Conservation (phyloP, 2,113 vertebrate species). For the Prinia subflava region DNA sequence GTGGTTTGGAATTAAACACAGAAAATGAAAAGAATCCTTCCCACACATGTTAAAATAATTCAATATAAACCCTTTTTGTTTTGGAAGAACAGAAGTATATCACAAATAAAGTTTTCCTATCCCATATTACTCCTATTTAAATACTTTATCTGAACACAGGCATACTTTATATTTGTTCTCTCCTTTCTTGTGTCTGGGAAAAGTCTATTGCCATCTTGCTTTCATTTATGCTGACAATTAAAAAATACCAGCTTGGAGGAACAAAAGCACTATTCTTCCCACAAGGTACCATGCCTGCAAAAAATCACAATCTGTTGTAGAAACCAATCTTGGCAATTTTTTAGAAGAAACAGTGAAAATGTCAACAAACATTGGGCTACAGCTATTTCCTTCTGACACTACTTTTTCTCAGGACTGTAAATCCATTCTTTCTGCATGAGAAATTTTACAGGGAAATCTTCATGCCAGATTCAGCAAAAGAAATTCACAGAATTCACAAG, state of each 20-base stretch:
- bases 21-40: not conserved
- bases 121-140: not conserved
- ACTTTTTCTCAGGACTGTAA: not conserved
- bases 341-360: not conserved
- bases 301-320: not conserved
- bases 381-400: not conserved
- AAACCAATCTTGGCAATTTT: not conserved
- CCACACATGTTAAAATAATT: not conserved
- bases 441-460: not conserved
- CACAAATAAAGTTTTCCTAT: not conserved
- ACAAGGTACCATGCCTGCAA: not conserved
- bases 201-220: not conserved
- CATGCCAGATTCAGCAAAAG: not conserved
- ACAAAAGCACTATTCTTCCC: slow-evolving; percentile 18
- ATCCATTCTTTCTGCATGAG: not conserved
- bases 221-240: slow-evolving; percentile 11
- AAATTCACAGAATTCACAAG: not conserved
- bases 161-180: not conserved
- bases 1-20: not conserved
- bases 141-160: not conserved
- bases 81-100: not conserved
- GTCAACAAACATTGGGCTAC: not conserved
- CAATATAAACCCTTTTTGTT: not conserved
- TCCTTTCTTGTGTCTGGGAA: not conserved
- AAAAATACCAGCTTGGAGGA: not conserved